Conservation (phyloP, 2,888 invertebrate genomes). For the Pseudoips prasinana region DNA sequence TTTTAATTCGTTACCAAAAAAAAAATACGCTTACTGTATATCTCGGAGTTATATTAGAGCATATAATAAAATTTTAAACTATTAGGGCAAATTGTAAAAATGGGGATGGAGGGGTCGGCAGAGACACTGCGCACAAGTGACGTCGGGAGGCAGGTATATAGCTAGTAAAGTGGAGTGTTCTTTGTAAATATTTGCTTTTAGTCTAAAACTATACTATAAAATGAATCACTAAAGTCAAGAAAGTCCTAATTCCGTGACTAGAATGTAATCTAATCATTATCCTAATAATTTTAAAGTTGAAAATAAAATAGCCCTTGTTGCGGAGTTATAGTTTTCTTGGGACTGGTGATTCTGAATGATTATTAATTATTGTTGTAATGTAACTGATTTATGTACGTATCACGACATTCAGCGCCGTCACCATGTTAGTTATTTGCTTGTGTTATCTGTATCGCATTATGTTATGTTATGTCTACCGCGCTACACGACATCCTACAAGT, state of each 20-base stretch:
- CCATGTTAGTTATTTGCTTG: constrained; percentile 24
- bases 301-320: too few species aligned
- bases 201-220: constrained; percentile 55
- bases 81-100: constrained; percentile 21
- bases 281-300: too few species aligned
- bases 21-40: constrained; percentile 29
- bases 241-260: constrained; percentile 24
- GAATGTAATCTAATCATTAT: too few species aligned
- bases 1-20: constrained; percentile 33
- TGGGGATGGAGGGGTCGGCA: constrained; percentile 9
- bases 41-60: constrained; percentile 20
- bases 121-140: constrained; percentile 29
- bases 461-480: constrained; percentile 7
- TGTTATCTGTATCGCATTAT: constrained; percentile 29
- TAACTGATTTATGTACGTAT: constrained; percentile 47
- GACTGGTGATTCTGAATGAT: too few species aligned
- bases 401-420: constrained; percentile 21
- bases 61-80: constrained; percentile 28
- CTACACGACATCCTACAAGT: too few species aligned
- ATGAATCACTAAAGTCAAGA: constrained; percentile 3
- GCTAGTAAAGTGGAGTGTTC: constrained; percentile 64
- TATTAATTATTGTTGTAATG: constrained; percentile 45
- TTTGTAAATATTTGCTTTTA: constrained; percentile 76
- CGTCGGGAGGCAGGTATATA: constrained; percentile 63
- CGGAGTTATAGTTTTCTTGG: too few species aligned